Percentiles rank a stretch among this genome's conserved stretches.
Evolutionary conservation across 2,888 invertebrate species (phyloP).

Genomic region (Drosophila eohydei): DNA sequence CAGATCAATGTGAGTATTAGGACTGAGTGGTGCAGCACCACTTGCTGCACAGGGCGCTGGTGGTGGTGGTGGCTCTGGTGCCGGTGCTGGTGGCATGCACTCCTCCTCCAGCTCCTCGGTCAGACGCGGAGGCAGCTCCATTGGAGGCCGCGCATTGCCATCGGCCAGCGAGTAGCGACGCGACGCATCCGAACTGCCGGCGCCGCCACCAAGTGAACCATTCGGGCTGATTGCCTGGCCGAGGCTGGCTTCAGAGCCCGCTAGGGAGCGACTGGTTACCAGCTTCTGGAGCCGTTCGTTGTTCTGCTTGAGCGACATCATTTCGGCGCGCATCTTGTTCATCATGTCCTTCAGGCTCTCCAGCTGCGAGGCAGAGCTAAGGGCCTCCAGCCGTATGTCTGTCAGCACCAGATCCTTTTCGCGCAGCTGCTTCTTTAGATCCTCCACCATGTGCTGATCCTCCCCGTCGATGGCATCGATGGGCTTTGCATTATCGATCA

Average conservation of each 20-base stretch:
- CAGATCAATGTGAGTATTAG: conserved; percentile 84
- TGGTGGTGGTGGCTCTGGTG: conserved; percentile 84
- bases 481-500: conserved; percentile 85
- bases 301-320: conserved; percentile 98
- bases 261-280: conserved; percentile 89
- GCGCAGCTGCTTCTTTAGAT: conserved; percentile 95
- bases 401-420: conserved; percentile 98
- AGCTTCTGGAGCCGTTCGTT: conserved; percentile 96
- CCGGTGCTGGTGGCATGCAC: conserved; percentile 83
- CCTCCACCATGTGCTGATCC: conserved; percentile 88
- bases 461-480: conserved; percentile 85
- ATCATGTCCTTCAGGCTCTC: conserved; percentile 98
- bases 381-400: conserved; percentile 97
- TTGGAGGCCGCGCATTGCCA: conserved; percentile 84
- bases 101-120: conserved; percentile 84
- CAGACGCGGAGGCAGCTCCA: conserved; percentile 84
- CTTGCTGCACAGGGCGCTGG: conserved; percentile 64
- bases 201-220: conserved; percentile 84
- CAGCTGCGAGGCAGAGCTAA: conserved; percentile 98
- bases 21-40: conserved; percentile 75
- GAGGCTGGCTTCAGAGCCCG: conserved; percentile 88
- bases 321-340: conserved; percentile 97
- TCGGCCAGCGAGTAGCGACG: conserved; percentile 88
- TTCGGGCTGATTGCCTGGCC: conserved; percentile 85
- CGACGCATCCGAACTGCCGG: conserved; percentile 84